A percentile compares a stretch with the other conserved stretches of the same genome.
phyloP scores from a whole-genome alignment of 2,888 invertebrate genomes.

The Acanthococcus lagerstroemiae region DNA sequence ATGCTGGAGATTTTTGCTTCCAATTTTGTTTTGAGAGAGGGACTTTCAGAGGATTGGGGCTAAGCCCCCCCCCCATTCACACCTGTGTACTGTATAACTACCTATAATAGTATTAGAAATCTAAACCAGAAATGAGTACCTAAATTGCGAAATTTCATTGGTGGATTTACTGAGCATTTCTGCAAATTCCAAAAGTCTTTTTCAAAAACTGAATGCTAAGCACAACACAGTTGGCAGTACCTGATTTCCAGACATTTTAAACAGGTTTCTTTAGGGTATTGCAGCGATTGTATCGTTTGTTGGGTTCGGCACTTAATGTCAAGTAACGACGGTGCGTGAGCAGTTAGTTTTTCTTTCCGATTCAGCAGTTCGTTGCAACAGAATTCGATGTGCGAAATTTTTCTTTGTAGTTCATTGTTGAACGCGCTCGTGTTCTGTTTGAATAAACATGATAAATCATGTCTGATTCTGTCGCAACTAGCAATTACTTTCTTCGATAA shows the following conservation, averaged over 20 bases:
- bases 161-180: background rate
- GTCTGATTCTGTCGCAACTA: conserved; percentile 2
- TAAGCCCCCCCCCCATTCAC: too few species aligned
- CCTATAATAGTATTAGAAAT: too few species aligned
- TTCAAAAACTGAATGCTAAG: background rate
- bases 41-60: too few species aligned
- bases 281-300: conserved; percentile 6
- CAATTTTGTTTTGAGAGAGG: too few species aligned
- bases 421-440: conserved; percentile 3
- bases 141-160: too few species aligned
- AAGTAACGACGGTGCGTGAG: background rate
- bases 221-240: background rate
- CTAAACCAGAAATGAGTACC: too few species aligned
- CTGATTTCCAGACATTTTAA: conserved; percentile 11
- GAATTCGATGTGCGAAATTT: conserved; percentile 14
- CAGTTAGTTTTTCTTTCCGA: background rate
- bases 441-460: background rate
- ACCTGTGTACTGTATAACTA: too few species aligned
- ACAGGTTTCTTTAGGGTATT: conserved; percentile 17
- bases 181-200: background rate
- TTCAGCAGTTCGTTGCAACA: conserved; percentile 5
- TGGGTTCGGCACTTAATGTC: background rate
- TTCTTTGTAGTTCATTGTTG: conserved; percentile 8
- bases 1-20: too few species aligned
- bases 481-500: conserved; percentile 1